Base-by-base conservation (phyloP, 2,888 invertebrate species). In the Platypus cylindrus region DNA sequence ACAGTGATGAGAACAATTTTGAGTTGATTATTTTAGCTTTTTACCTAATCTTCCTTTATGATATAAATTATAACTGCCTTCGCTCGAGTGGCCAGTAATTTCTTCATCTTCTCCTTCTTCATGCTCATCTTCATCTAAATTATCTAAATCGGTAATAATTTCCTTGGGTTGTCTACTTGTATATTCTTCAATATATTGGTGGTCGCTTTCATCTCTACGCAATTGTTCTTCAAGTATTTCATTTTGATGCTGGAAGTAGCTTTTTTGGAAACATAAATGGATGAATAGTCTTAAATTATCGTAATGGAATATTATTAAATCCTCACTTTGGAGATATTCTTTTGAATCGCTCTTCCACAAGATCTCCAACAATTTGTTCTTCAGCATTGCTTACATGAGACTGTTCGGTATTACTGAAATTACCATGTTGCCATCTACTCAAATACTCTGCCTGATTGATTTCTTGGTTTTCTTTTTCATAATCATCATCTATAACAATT, bases 31-130 rank as follows among this genome's bases (percentile, higher is more conserved):
- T 27, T 17, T 27, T 27, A n/a, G 14, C 12, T 15, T 25, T 26
- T 30, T 13, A 30, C 40, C 40, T 51, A 87, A 71, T 3, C 83
- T 78, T 1, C 77, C 76, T 32, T 68, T 69, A 32, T 73, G 64
- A 15, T 66, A 58, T 17, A 65, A 52, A 27, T 68, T 69, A 17
- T 62, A 60, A 0, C 75, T 74, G 44, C 74, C 75, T 2, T 70
- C 70, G 2, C 73, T 73, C 1, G 75, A 75, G 34, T 70, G 71
- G 2, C 61, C 63, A n/a, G n/a, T n/a, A n/a, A n/a, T n/a, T n/a
- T n/a, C n/a, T n/a, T n/a, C n/a, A 39, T 71, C 73, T 30, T 66
- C 65, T 12, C 24, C 29, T 13, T 35, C 25, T 11, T 22, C 34
- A 5, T 15, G 14, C 5, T 36, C 24, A 17, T 43, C 37, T 2